Percentiles rank a stretch among this genome's conserved stretches.
phyloP scores from a whole-genome alignment of 2,888 invertebrate genomes.

The Habroteleia sp. region DNA sequence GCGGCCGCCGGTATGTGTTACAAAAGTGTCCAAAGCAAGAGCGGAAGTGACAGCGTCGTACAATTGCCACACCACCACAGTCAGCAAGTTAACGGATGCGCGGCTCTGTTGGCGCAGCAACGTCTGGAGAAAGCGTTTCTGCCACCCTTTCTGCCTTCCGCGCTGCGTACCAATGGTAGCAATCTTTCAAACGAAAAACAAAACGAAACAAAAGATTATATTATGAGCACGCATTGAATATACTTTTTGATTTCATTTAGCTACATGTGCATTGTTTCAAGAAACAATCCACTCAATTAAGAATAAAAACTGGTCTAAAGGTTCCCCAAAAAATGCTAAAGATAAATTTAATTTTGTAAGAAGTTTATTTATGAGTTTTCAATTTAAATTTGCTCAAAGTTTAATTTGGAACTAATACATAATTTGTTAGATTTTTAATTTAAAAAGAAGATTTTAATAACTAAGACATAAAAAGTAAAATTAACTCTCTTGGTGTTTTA shows the following conservation, averaged over 20 bases:
- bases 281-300: too few relatives aligned
- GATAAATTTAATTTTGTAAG: too few relatives aligned
- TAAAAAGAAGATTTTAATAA: too few relatives aligned
- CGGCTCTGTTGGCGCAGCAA: conserved; percentile 73
- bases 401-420: too few relatives aligned
- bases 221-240: conserved; percentile 30
- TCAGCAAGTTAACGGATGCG: conserved; percentile 67
- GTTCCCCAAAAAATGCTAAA: too few relatives aligned
- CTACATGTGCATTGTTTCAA: background rate
- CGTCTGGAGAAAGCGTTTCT: conserved; percentile 74
- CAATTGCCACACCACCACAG: conserved; percentile 69
- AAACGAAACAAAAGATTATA: conserved; percentile 8
- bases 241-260: background rate
- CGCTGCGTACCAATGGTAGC: conserved; percentile 79
- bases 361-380: too few relatives aligned
- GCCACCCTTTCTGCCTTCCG: conserved; percentile 77
- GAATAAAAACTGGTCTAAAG: background rate
- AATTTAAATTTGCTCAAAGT: too few relatives aligned
- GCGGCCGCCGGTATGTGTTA: conserved; percentile 84
- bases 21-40: conserved; percentile 72
- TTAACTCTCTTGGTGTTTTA: too few relatives aligned
- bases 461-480: too few relatives aligned
- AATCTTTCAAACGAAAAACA: conserved; percentile 59
- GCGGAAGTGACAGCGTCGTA: conserved; percentile 70
- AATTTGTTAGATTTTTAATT: too few relatives aligned